phyloP scores from a whole-genome alignment of 2,113 vertebrate genomes.

The Dipodomys stephensi region DNA sequence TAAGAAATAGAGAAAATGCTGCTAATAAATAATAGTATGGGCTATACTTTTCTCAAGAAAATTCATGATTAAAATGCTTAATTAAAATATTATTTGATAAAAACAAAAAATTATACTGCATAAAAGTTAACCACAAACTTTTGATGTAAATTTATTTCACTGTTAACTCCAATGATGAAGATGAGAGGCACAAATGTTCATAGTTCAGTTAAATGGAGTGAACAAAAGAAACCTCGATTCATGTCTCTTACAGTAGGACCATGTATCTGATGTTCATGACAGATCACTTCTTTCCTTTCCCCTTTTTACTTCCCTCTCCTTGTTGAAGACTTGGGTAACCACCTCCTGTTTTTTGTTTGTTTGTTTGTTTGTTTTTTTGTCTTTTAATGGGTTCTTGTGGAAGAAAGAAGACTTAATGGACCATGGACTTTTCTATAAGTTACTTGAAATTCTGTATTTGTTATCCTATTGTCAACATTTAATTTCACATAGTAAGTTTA shows the following conservation, averaged over 20 bases:
- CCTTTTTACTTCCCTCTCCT: slow-evolving; percentile 96
- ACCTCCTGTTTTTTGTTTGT: slow-evolving; percentile 94
- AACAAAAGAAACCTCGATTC: slow-evolving; percentile 30
- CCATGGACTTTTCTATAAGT: too few relatives aligned
- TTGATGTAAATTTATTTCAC: too few relatives aligned
- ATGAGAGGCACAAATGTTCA: slow-evolving; percentile 52
- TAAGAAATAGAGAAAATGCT: not conserved
- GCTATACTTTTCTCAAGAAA: slow-evolving; percentile 11
- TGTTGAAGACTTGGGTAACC: slow-evolving; percentile 92
- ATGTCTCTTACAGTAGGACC: not conserved
- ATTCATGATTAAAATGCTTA: not conserved
- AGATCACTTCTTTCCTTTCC: slow-evolving; percentile 95
- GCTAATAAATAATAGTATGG: not conserved
- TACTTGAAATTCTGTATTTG: too few relatives aligned
- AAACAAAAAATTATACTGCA: too few relatives aligned
- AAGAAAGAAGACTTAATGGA: too few relatives aligned
- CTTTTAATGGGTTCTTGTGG: too few relatives aligned
- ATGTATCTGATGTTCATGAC: rapidly evolving
- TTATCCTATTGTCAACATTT: too few relatives aligned
- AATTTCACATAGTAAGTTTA: too few relatives aligned
- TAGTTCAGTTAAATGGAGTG: slow-evolving; percentile 69
- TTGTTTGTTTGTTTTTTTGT: slow-evolving; percentile 88
- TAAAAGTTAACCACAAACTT: too few relatives aligned
- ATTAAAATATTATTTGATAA: not conserved
- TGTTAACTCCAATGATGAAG: too few relatives aligned